phyloP scores from a whole-genome alignment of 2,888 invertebrate species.

The Proisotoma minuta region DNA sequence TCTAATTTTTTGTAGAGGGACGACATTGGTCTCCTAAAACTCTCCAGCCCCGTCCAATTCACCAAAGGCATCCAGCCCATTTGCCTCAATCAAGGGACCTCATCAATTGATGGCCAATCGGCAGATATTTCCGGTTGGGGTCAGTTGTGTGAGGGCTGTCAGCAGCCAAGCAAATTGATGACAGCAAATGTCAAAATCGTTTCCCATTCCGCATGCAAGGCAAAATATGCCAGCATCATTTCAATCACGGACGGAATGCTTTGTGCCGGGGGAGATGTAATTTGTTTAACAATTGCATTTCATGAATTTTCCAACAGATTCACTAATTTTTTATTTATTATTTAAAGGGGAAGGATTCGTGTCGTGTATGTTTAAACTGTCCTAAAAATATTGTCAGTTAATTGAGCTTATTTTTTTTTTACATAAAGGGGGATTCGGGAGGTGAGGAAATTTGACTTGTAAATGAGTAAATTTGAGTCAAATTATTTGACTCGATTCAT shows the following conservation, averaged over 20 bases:
- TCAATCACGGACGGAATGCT: slow-evolving; percentile 68
- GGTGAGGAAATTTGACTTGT: background rate
- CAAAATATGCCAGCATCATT: slow-evolving; percentile 70
- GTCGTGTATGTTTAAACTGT: too few relatives aligned
- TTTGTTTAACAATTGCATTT: too few relatives aligned
- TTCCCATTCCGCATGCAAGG: slow-evolving; percentile 70
- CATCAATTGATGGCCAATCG: slow-evolving; percentile 2
- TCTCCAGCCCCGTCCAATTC: slow-evolving; percentile 71
- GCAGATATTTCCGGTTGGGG: slow-evolving; percentile 43
- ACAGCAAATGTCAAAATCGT: slow-evolving; percentile 80
- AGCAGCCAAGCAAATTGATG: slow-evolving; percentile 73
- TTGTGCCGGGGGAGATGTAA: slow-evolving; percentile 31
- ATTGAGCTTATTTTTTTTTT: background rate
- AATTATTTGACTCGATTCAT: too few relatives aligned
- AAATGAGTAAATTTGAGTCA: too few relatives aligned
- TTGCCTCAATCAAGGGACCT: slow-evolving; percentile 50
- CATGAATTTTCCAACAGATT: too few relatives aligned
- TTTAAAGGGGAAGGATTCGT: slow-evolving; percentile 26
- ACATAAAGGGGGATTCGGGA: background rate
- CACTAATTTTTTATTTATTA: background rate
- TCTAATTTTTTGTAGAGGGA: slow-evolving; percentile 70
- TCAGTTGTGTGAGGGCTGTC: slow-evolving; percentile 60
- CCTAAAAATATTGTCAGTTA: too few relatives aligned
- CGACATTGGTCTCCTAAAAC: slow-evolving; percentile 72
- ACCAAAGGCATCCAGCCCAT: slow-evolving; percentile 69